Evolutionary conservation across 2,888 invertebrate species (phyloP).

Genomic region (Reticulitermes lucifugus): DNA sequence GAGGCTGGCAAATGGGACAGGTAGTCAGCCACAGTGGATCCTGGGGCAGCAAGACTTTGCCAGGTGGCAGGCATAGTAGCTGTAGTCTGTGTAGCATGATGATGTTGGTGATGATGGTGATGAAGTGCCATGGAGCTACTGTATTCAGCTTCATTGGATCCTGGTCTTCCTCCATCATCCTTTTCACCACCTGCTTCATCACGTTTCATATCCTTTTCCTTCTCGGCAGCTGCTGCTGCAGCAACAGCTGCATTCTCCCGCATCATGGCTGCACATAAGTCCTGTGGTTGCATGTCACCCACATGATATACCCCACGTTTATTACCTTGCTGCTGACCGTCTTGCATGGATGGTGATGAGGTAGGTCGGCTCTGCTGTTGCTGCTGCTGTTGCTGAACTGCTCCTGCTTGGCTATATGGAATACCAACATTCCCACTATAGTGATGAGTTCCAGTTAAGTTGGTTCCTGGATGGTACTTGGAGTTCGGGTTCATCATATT

Average conservation of each 20-base stretch:
- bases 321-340: constrained; percentile 64
- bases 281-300: constrained; percentile 54
- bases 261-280: constrained; percentile 54
- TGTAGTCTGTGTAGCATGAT: constrained; percentile 50
- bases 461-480: constrained; percentile 53
- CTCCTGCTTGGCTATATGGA: constrained; percentile 53
- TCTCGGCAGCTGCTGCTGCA: constrained; percentile 43
- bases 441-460: constrained; percentile 46
- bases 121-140: constrained; percentile 52
- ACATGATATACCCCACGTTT: constrained; percentile 62
- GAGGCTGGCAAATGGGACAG: constrained; percentile 82
- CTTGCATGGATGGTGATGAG: constrained; percentile 58
- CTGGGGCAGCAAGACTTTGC: constrained; percentile 78
- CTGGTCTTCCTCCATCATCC: constrained; percentile 51
- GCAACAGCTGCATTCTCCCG: constrained; percentile 46
- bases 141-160: constrained; percentile 54
- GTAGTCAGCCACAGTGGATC: constrained; percentile 87
- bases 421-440: constrained; percentile 52
- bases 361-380: constrained; percentile 49
- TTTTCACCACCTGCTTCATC: constrained; percentile 50
- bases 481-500: constrained; percentile 54
- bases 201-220: constrained; percentile 52
- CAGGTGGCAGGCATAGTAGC: constrained; percentile 72
- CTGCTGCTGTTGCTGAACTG: constrained; percentile 55
- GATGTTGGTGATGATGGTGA: constrained; percentile 51